Evolutionary conservation across 2,888 invertebrate genomes (phyloP).

Genomic region (Lycocerus yunnanus): DNA sequence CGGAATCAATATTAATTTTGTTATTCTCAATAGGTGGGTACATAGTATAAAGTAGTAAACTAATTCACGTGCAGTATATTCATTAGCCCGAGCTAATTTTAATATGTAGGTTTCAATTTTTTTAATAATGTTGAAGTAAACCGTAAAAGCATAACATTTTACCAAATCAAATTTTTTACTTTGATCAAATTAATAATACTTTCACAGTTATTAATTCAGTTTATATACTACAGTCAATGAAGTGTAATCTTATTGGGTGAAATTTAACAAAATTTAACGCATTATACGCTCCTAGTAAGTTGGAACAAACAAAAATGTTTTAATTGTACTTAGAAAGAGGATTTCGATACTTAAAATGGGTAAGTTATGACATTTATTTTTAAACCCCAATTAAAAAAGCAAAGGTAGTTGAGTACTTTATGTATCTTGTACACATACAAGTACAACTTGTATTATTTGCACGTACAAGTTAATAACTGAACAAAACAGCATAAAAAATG

Average conservation of each 20-base stretch:
- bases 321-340: no score
- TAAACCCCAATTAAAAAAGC: no score
- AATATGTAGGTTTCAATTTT: not conserved
- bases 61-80: not conserved
- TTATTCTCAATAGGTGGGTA: not conserved
- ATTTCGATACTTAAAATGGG: not conserved
- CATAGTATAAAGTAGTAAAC: no score
- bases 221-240: no score
- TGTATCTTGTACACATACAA: no score
- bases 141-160: not conserved
- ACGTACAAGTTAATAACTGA: no score
- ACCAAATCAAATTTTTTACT: not conserved
- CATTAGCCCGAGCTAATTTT: not conserved
- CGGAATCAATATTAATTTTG: no score
- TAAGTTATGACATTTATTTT: not conserved
- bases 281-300: not conserved
- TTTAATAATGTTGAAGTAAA: not conserved
- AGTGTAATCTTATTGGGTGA: not conserved
- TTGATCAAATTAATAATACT: not conserved
- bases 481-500: no score
- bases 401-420: not conserved
- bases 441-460: no score
- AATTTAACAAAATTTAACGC: not conserved
- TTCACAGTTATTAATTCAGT: not conserved
- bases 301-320: not conserved